These are phyloP conservation scores for Isichthys henryi DNA, from an alignment of 2,113 vertebrate species.

Conservation along the genomic window DNA sequence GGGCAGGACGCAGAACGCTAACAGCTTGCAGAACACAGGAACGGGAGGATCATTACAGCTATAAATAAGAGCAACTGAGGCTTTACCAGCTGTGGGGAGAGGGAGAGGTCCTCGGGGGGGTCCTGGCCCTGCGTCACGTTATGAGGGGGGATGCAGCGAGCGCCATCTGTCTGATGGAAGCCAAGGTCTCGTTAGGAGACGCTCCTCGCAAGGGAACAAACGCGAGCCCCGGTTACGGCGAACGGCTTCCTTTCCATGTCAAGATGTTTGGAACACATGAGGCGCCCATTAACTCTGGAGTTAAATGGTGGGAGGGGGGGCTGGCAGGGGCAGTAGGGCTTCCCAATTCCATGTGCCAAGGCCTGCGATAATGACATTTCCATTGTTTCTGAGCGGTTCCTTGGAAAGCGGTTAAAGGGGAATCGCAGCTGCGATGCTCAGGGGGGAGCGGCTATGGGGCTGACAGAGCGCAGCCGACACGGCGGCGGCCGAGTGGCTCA, in stretches of 20 bases:
- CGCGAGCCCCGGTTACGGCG: background rate
- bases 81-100: slow-evolving; percentile 57
- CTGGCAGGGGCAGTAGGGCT: background rate
- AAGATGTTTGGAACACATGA: background rate
- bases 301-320: background rate
- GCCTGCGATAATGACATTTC: background rate
- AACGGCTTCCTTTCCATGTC: background rate
- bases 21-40: background rate
- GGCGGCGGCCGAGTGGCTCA: background rate
- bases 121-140: slow-evolving; percentile 32
- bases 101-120: slow-evolving; percentile 58
- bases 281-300: background rate
- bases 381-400: background rate
- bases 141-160: slow-evolving; percentile 35
- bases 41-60: background rate
- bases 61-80: background rate
- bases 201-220: background rate
- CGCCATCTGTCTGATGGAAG: slow-evolving; percentile 36
- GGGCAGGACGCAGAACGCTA: slow-evolving; percentile 14
- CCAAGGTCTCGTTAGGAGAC: slow-evolving; percentile 12
- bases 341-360: background rate
- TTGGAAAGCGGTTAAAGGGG: background rate
- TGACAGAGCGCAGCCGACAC: no score
- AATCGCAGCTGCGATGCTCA: background rate
- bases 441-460: background rate